Conservation (phyloP, 1,140 invertebrate species). For the Drosophila tsacasi region DNA sequence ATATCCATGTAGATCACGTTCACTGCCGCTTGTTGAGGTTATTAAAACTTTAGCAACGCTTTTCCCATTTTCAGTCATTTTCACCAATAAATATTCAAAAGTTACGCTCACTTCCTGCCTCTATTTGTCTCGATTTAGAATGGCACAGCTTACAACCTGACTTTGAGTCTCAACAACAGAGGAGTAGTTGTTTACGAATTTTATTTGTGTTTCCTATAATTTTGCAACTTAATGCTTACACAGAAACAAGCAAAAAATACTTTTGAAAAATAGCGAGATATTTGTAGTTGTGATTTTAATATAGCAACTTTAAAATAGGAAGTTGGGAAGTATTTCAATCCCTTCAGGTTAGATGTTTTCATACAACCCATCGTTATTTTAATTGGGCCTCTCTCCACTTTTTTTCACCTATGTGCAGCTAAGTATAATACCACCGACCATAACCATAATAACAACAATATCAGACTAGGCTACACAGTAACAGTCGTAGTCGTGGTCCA, state of each 20-base stretch:
- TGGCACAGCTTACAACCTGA: background rate
- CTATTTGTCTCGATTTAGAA: background rate
- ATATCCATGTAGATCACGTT: slow-evolving; percentile 23
- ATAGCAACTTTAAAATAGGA: background rate
- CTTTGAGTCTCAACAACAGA: slow-evolving; percentile 7
- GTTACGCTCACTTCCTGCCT: slow-evolving; percentile 7
- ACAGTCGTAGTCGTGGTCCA: slow-evolving; percentile 26
- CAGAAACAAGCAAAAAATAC: too few species aligned
- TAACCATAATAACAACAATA: slow-evolving; percentile 34
- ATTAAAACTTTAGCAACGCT: slow-evolving; percentile 19
- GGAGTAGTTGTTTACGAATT: slow-evolving; percentile 42
- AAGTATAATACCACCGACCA: slow-evolving; percentile 15
- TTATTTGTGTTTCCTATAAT: slow-evolving; percentile 38
- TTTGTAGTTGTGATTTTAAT: background rate
- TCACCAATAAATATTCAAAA: slow-evolving; percentile 9
- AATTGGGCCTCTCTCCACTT: background rate
- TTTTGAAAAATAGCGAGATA: background rate
- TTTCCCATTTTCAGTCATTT: slow-evolving; percentile 1
- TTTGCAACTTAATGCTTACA: background rate
- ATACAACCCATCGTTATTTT: background rate
- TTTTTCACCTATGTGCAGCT: background rate
- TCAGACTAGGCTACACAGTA: slow-evolving; percentile 1
- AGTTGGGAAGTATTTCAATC: too few species aligned
- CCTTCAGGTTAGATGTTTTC: background rate
- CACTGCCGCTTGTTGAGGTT: background rate